These are phyloP conservation scores for Apantesis nais DNA, from an alignment of 2,888 invertebrate genomes.

Conservation along the genomic window DNA sequence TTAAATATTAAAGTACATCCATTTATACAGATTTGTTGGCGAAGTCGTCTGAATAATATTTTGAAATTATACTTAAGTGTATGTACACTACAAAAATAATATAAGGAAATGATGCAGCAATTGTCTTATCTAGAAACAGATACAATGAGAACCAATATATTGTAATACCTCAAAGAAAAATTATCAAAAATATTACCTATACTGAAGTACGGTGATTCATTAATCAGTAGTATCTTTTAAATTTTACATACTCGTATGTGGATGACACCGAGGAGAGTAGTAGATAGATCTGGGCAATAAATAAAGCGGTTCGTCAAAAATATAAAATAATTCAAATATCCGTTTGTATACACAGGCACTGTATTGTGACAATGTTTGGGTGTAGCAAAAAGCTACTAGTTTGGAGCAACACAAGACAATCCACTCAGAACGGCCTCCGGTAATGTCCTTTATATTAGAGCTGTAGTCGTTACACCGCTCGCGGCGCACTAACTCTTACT, in stretches of 20 bases:
- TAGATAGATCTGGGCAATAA: too few relatives aligned
- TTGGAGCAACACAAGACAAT: slow-evolving; percentile 59
- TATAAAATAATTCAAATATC: slow-evolving; percentile 19
- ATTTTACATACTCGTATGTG: not conserved
- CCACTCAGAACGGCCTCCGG: slow-evolving; percentile 58
- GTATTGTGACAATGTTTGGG: slow-evolving; percentile 44
- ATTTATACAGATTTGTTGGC: too few relatives aligned
- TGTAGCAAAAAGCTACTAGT: slow-evolving; percentile 46
- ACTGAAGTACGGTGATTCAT: not conserved
- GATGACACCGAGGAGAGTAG: not conserved
- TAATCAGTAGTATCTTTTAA: not conserved
- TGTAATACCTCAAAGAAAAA: too few relatives aligned
- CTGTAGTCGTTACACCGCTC: slow-evolving; percentile 47
- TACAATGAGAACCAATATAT: too few relatives aligned
- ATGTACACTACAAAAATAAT: too few relatives aligned
- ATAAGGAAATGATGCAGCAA: too few relatives aligned
- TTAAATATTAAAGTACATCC: too few relatives aligned
- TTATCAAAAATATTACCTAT: too few relatives aligned
- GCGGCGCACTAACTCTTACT: slow-evolving; percentile 38
- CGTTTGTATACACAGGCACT: slow-evolving; percentile 19
- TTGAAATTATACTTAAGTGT: too few relatives aligned
- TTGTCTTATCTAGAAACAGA: too few relatives aligned
- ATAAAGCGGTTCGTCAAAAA: slow-evolving; percentile 16
- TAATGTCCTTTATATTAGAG: slow-evolving; percentile 55
- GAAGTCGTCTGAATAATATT: too few relatives aligned